Conservation (phyloP, 2,797 vertebrate genomes). For the Rhincodon typus region DNA sequence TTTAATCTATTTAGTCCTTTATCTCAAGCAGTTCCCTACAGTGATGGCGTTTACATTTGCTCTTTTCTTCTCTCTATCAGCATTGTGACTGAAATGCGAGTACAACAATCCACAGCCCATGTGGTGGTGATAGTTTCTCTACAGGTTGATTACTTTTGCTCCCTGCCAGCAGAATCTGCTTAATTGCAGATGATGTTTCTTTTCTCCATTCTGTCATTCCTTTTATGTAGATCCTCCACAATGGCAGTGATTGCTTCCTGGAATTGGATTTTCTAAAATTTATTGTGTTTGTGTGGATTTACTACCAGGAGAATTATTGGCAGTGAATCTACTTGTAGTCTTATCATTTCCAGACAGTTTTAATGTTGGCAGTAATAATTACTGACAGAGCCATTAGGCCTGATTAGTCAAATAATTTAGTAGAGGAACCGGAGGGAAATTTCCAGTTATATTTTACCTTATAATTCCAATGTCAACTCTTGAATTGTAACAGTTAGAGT, state of each 20-base stretch:
- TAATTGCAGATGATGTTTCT: neutral
- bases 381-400: neutral
- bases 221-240: neutral
- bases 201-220: neutral
- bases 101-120: neutral
- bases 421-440: neutral
- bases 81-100: neutral
- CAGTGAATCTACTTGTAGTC: constrained; percentile 20
- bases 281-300: neutral
- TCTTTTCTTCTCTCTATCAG: neutral
- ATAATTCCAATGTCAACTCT: neutral
- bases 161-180: neutral
- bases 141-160: constrained; percentile 7
- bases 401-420: constrained; percentile 19
- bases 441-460: neutral
- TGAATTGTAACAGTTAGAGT: neutral
- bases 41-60: neutral
- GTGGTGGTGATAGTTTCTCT: neutral
- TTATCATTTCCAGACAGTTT: neutral
- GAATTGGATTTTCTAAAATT: neutral
- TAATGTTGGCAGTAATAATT: constrained; percentile 26
- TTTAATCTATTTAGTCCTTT: constrained; percentile 5
- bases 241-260: neutral
- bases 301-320: neutral
- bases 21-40: neutral